Conservation (phyloP, 37 sponge, comb jelly and placozoan genomes). For the Ianthella basta region DNA sequence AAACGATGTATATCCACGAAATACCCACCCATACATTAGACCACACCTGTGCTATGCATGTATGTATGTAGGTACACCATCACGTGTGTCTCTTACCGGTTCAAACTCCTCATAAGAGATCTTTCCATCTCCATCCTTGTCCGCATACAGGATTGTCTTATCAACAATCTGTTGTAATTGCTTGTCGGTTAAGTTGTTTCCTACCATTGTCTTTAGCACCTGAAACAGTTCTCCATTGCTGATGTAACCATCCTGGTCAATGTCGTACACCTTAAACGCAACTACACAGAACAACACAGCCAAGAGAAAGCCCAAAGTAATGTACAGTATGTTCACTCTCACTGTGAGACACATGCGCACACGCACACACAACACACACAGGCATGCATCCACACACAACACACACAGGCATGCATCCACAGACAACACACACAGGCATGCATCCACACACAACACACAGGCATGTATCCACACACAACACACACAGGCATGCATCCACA, state of each 20-base stretch:
- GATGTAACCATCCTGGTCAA: slow-evolving; percentile 98
- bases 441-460: neutral
- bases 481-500: slow-evolving; percentile 9
- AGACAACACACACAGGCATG: slow-evolving; percentile 9
- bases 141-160: slow-evolving; percentile 98
- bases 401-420: neutral
- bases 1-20: neutral
- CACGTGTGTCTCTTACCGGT: slow-evolving; percentile 55
- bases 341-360: too few relatives aligned
- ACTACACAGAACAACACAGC: slow-evolving; percentile 77
- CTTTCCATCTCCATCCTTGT: slow-evolving; percentile 98
- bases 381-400: too few relatives aligned
- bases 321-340: too few relatives aligned
- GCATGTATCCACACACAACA: neutral
- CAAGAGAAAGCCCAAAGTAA: too few relatives aligned
- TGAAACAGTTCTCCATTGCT: slow-evolving; percentile 98
- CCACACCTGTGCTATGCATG: neutral
- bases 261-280: slow-evolving; percentile 98
- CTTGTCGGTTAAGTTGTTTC: slow-evolving; percentile 95
- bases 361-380: too few relatives aligned
- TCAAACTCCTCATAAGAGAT: slow-evolving; percentile 97
- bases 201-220: slow-evolving; percentile 99
- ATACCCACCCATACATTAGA: neutral
- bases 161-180: slow-evolving; percentile 99
- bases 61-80: neutral